Base-by-base conservation (phyloP, 2,888 invertebrate species). In the Acanthosepion esculentum region DNA sequence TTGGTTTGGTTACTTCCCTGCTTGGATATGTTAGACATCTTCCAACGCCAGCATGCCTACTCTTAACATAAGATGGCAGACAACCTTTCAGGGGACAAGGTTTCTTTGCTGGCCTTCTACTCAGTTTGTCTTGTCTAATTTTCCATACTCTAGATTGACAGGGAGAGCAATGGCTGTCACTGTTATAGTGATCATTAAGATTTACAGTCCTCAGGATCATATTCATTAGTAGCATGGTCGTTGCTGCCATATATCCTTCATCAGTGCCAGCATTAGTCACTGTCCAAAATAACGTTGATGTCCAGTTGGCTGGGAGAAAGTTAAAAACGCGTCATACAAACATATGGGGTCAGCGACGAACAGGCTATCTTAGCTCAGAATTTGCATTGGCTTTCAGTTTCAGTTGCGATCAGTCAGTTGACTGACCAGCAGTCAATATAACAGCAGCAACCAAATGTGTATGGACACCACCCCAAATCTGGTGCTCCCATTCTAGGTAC, bases 281-380 rank as follows among this genome's bases (percentile, higher is more conserved):
- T 93, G 92, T 92, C 33, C 92, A 48, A 92, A 92, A 92, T 50
- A 50, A 93, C 93, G 48, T 93, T 93, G 93, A 93, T 93, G 93
- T 50, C 50, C 93, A 93, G 48, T 93, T 93, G 93, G 93, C 93
- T 93, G 93, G 93, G 93, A 93, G n/a, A 93, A 53, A n/a, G 93
- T 93, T 93, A 93, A n/a, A 78, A 93, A 93, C 93, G 93, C 93
- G 93, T 93, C 48, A 93, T 93, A 93, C 93, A 93, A 93, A 93
- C 53, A 53, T 93, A 93, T 93, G 93, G 93, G 48, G 53, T 41
- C 93, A 93, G 50, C 92, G 48, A 92, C 50, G 50, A 92, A 78
- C 78, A 78, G 78, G 78, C 78, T 78, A 78, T 78, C 78, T n/a
- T 78, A 78, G 78, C n/a, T 78, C 78, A 78, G 78, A n/a, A 78